Base-by-base conservation (phyloP, 2,797 vertebrate species). In the Parauchenoglanis ngamensis region DNA sequence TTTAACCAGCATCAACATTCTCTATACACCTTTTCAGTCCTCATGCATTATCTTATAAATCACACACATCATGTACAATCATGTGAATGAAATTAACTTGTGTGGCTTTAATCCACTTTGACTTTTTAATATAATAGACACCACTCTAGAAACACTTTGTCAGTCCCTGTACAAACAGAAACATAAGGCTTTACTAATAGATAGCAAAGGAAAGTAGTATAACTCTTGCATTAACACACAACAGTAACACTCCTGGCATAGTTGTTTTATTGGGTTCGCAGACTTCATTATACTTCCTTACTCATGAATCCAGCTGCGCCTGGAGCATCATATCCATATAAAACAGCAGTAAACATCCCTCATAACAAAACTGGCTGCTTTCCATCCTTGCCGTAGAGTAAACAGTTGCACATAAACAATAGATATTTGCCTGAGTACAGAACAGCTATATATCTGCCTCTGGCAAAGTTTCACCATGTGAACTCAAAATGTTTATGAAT, bases 221-320 rank as follows among this genome's bases (percentile, higher is more conserved):
- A 35, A 35, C 17, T 46, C 21, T 23, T 13, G 23, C 11, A 8
- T 78, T 81, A 84, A 67, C 35, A 78, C 56, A 61, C 1, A 79
- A 21, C 40, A 72, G 54, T 35, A 44, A 86, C 49, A n/a, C 31
- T 35, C 6, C 28, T 79, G 80, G 87, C 80, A 61, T 8, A 54
- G 35, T 83, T 59, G 78, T 70, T 86, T 88, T 88, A 86, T 83
- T 83, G n/a, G 73, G n/a, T 61, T 23, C 3, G 21, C 82, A 78
- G 13, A 84, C 52, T 77, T 63, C 54, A 79, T 52, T 88, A 46
- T n/a, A 80, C 63, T 79, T 79, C 28, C 75, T 84, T 87, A 84
- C 63, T 87, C 49, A 35, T 68, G 59, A 46, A 81, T 81, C 59
- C 40, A 63, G 40, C 59, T 83, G 56, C 4, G 87, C 83, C 77